These are phyloP conservation scores for Hydrolagus affinis DNA, from an alignment of 2,113 vertebrate genomes.

Conservation along the genomic window DNA sequence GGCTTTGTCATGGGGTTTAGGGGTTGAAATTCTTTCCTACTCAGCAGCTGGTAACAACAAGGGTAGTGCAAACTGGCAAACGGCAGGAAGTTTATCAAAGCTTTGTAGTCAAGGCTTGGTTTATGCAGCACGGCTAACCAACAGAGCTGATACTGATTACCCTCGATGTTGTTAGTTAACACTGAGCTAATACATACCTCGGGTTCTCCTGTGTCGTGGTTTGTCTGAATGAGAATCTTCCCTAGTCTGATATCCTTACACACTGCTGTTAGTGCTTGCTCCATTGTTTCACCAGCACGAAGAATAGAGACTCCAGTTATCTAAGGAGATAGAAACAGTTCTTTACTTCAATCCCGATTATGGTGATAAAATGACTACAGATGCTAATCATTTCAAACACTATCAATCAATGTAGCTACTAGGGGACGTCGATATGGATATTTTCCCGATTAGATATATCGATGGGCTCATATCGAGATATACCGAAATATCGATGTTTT, in stretches of 20 bases:
- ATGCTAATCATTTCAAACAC: neutral
- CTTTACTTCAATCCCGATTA: neutral
- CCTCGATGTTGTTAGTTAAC: neutral
- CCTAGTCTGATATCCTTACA: slow-evolving; percentile 83
- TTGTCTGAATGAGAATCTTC: slow-evolving; percentile 89
- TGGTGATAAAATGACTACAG: neutral
- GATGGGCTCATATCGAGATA: no score
- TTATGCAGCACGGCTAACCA: no score
- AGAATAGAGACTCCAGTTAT: slow-evolving; percentile 80
- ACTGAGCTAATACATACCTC: slow-evolving; percentile 47
- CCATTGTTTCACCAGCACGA: slow-evolving; percentile 82
- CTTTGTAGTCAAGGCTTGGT: no score
- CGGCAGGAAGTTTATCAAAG: no score
- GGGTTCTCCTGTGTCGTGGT: slow-evolving; percentile 75
- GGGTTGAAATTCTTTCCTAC: no score
- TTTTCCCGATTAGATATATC: no score
- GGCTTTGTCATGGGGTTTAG: no score
- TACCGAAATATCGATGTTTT: no score
- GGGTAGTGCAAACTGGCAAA: no score
- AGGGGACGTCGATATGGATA: no score
- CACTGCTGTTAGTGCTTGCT: slow-evolving; percentile 75
- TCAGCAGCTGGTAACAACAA: no score
- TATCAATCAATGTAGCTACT: no score
- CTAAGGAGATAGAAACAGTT: slow-evolving; percentile 42
- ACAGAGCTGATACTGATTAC: neutral